A percentile compares a stretch with the other conserved stretches of the same genome.
Evolutionary conservation across 2,797 vertebrate genomes (phyloP).

Genomic region (Tragopan temminckii): DNA sequence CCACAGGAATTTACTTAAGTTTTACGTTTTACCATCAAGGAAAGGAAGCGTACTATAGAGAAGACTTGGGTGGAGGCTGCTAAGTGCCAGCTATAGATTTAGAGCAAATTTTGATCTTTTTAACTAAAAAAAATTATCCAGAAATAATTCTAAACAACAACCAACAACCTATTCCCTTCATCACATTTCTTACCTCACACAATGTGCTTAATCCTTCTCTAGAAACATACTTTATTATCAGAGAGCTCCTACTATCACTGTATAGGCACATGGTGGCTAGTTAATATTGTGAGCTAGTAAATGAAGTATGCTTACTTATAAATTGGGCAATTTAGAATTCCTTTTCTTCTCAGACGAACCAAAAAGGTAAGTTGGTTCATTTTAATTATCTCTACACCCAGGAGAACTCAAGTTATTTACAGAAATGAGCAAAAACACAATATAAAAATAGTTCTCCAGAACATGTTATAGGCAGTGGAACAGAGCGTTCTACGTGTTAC

Average conservation of each 20-base stretch:
- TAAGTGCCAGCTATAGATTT: background rate
- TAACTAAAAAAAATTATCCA: background rate
- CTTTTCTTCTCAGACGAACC: background rate
- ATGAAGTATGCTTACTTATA: background rate
- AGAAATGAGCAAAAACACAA: background rate
- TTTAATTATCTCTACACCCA: background rate
- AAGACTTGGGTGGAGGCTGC: background rate
- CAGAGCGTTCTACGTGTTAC: background rate
- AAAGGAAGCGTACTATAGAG: background rate
- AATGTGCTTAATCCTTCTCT: background rate
- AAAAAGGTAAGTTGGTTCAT: background rate
- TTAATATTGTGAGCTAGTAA: background rate
- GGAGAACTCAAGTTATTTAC: background rate
- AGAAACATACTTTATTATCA: background rate
- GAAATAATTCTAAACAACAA: background rate
- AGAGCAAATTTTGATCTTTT: background rate
- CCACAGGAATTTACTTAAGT: background rate
- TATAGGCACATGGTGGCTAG: fast-evolving
- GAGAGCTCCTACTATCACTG: background rate
- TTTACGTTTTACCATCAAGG: background rate
- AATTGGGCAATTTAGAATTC: background rate
- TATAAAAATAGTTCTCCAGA: background rate
- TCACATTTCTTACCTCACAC: background rate
- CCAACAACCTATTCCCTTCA: background rate
- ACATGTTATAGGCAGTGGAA: background rate